Percentiles rank a stretch among this genome's conserved stretches.
Conservation (phyloP, 1,140 invertebrate genomes). For the Rhynchophorus ferrugineus region DNA sequence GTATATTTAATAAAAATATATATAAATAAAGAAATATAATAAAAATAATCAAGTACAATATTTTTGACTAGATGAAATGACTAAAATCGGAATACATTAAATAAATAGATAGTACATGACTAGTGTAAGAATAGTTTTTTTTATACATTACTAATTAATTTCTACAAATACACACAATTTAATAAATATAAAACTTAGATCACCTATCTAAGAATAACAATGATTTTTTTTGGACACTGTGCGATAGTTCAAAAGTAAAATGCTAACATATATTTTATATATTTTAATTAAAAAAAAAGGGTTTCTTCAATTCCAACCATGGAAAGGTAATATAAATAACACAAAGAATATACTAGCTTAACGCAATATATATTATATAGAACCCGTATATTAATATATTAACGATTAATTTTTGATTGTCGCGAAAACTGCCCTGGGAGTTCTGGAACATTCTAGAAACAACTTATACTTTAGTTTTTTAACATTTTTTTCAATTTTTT, state of each 20-base stretch:
- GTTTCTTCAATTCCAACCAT: conserved; percentile 17
- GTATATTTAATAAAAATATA: conserved; percentile 26
- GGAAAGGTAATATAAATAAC: conserved; percentile 33
- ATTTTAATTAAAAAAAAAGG: conserved; percentile 21
- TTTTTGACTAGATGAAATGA: conserved; percentile 22
- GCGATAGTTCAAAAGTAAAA: conserved; percentile 24
- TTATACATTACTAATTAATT: conserved; percentile 23
- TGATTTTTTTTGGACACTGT: conserved; percentile 28
- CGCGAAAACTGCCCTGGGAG: conserved; percentile 32
- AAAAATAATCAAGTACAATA: conserved; percentile 23
- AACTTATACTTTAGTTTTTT: conserved; percentile 17
- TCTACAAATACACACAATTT: conserved; percentile 27
- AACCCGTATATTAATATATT: conserved; percentile 37
- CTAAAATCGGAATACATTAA: conserved; percentile 18
- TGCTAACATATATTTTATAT: conserved; percentile 25
- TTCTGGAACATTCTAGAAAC: conserved; percentile 39
- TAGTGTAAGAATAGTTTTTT: conserved; percentile 23
- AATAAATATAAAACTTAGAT: conserved; percentile 26
- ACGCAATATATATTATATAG: conserved; percentile 35
- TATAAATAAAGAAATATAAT: conserved; percentile 20
- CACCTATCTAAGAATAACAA: conserved; percentile 26
- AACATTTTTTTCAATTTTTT: conserved; percentile 2
- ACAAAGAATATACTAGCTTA: conserved; percentile 35
- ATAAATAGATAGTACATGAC: conserved; percentile 17
- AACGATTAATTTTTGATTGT: conserved; percentile 33